These are phyloP conservation scores for Cryptosula pallasiana DNA, from an alignment of 2,888 invertebrate genomes.

Conservation along the genomic window DNA sequence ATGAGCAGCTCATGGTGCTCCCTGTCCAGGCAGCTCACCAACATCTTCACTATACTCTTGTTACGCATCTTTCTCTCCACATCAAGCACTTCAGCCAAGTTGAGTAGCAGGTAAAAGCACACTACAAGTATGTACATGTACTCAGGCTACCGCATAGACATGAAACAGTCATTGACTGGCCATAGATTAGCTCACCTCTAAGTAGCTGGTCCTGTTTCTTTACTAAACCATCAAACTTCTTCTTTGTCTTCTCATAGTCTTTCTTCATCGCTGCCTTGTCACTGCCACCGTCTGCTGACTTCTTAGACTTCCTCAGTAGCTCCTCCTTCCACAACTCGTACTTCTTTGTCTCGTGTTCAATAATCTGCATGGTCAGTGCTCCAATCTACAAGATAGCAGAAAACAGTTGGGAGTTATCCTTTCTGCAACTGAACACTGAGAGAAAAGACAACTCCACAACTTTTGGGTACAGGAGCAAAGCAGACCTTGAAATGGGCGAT, in stretches of 20 bases:
- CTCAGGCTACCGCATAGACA: no score
- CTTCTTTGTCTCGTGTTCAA: slow-evolving; percentile 87
- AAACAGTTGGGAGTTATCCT: no score
- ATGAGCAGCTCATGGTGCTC: slow-evolving; percentile 83
- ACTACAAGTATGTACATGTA: no score
- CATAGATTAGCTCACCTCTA: no score
- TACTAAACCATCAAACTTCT: slow-evolving; percentile 72
- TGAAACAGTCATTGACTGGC: no score
- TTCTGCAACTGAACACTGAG: no score
- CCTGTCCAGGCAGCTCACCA: slow-evolving; percentile 81
- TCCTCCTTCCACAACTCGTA: slow-evolving; percentile 79
- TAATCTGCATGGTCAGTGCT: slow-evolving; percentile 90
- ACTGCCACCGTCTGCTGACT: slow-evolving; percentile 29
- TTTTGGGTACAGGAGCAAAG: no score
- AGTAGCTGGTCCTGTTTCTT: slow-evolving; percentile 89
- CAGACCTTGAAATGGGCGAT: slow-evolving; percentile 93
- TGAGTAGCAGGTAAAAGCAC: slow-evolving; percentile 84
- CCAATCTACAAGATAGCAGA: slow-evolving; percentile 58
- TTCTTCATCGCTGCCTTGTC: slow-evolving; percentile 56
- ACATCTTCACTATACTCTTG: slow-evolving; percentile 79
- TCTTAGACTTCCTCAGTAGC: slow-evolving; percentile 47
- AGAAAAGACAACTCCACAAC: no score
- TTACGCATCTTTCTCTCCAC: slow-evolving; percentile 96
- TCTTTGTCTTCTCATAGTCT: slow-evolving; percentile 72
- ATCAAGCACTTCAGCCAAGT: slow-evolving; percentile 89